These are phyloP conservation scores for Aromia moschata DNA, from an alignment of 2,888 invertebrate genomes.

Conservation along the genomic window DNA sequence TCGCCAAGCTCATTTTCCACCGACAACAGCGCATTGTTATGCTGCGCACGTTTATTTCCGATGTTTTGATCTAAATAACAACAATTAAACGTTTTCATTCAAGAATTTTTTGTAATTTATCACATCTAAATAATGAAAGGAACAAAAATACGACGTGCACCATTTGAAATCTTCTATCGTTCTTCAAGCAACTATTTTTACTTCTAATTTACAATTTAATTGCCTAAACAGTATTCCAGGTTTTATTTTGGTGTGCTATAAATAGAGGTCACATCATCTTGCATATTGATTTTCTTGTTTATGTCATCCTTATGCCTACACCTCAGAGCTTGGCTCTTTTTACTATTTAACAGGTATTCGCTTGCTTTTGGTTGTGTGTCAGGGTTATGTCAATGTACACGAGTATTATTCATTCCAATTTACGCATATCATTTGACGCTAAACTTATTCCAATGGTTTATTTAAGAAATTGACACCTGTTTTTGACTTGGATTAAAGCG, in stretches of 20 bases:
- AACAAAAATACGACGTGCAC: no score
- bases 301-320: conserved; percentile 19
- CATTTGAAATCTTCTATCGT: no score
- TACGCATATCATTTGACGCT: no score
- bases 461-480: no score
- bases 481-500: no score
- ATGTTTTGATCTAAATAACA: conserved; percentile 3
- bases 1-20: background rate
- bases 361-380: background rate
- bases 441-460: no score
- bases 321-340: background rate
- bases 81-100: background rate
- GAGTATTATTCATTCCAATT: no score
- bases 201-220: conserved; percentile 20
- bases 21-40: conserved; percentile 1
- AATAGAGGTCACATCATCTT: conserved; percentile 25
- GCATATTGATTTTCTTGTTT: conserved; percentile 23
- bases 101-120: background rate
- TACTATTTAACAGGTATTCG: background rate
- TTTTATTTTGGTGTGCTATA: conserved; percentile 17
- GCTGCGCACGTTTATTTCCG: background rate
- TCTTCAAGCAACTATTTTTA: conserved; percentile 20
- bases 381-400: no score
- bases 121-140: no score
- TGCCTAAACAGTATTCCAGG: conserved; percentile 18